Percentiles rank a stretch among this genome's conserved stretches.
phyloP scores from a whole-genome alignment of 1,140 invertebrate species.

The Cherax destructor region DNA sequence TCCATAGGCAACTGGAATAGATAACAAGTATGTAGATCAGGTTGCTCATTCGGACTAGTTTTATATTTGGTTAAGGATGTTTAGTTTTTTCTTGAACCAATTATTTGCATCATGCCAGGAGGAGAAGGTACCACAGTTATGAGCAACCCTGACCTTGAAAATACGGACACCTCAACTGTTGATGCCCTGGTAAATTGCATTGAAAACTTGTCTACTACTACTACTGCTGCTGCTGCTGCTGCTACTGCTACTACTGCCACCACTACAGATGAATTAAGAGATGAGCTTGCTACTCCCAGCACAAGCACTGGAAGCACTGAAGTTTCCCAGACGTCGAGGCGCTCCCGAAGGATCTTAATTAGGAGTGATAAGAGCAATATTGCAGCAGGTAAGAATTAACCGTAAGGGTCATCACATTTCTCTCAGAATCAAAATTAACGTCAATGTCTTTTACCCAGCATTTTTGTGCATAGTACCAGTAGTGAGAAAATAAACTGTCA shows the following conservation, averaged over 20 bases:
- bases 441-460: too few relatives aligned
- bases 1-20: too few relatives aligned
- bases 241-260: neutral
- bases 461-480: too few relatives aligned
- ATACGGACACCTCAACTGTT: neutral
- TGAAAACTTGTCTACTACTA: neutral
- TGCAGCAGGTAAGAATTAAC: neutral
- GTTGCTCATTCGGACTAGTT: too few relatives aligned
- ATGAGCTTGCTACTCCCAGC: neutral
- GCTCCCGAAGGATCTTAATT: slow-evolving; percentile 12
- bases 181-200: neutral
- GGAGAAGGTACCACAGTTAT: neutral
- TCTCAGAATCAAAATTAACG: neutral
- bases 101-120: neutral
- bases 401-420: neutral
- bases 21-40: too few relatives aligned
- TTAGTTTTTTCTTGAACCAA: neutral
- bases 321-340: slow-evolving; percentile 15
- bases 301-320: neutral
- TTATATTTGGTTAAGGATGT: too few relatives aligned
- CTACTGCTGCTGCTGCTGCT: neutral
- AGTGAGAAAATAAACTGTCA: too few relatives aligned
- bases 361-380: neutral
- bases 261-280: neutral
- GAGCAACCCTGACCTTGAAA: neutral